Percentiles rank a stretch among this genome's conserved stretches.
Conservation (phyloP, 1,140 invertebrate genomes). For the Hylyphantes graminicola region DNA sequence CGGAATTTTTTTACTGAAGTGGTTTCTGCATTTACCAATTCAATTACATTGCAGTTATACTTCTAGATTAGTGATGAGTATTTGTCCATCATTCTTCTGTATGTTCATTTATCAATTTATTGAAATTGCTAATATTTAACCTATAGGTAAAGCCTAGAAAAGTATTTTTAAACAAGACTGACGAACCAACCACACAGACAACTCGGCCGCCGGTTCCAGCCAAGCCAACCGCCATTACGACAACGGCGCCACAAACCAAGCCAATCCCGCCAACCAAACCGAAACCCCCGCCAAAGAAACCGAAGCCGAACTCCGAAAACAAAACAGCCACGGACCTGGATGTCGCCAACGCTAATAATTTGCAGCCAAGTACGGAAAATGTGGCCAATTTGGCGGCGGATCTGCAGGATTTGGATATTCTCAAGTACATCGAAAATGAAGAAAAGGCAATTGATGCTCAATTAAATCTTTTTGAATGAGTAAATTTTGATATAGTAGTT, state of each 20-base stretch:
- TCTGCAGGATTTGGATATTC: slow-evolving; percentile 39
- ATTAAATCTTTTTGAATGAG: slow-evolving; percentile 42
- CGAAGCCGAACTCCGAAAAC: background rate
- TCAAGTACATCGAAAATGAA: slow-evolving; percentile 51
- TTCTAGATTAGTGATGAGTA: too few relatives aligned
- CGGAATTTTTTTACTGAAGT: too few relatives aligned
- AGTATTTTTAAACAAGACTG: slow-evolving; percentile 35
- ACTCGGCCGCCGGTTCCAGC: background rate
- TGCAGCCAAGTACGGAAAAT: background rate
- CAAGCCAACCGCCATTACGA: background rate
- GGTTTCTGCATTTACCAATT: too few relatives aligned
- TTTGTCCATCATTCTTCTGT: too few relatives aligned
- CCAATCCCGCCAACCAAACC: slow-evolving; percentile 23
- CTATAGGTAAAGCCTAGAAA: slow-evolving; percentile 42
- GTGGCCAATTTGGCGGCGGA: background rate
- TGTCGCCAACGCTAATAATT: slow-evolving; percentile 29
- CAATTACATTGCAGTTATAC: too few relatives aligned
- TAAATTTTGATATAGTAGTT: background rate
- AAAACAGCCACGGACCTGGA: slow-evolving; percentile 5
- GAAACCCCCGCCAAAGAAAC: slow-evolving; percentile 22
- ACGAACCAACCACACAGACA: background rate
- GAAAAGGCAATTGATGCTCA: slow-evolving; percentile 22
- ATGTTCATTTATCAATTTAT: too few relatives aligned
- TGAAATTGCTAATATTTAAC: too few relatives aligned
- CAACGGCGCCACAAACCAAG: background rate